phyloP scores from a whole-genome alignment of 2,113 vertebrate species.

The Tricholaema leucomelas region DNA sequence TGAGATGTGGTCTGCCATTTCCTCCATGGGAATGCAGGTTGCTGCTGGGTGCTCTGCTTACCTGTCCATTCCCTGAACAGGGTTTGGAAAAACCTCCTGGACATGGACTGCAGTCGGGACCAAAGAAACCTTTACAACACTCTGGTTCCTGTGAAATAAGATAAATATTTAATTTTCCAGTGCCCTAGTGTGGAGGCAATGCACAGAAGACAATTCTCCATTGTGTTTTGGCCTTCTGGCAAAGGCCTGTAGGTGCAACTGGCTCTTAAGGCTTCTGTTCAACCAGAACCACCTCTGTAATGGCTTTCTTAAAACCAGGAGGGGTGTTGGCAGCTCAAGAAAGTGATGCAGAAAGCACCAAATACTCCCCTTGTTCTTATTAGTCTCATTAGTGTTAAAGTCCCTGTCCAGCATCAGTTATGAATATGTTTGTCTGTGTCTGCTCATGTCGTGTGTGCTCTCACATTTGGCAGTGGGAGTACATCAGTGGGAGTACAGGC shows the following conservation, averaged over 20 bases:
- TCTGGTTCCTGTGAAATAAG: conserved; percentile 75
- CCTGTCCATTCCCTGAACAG: conserved; percentile 88
- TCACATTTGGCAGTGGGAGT: background rate
- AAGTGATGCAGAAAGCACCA: background rate
- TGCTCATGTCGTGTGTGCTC: accelerated
- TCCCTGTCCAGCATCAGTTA: background rate
- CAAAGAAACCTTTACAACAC: conserved; percentile 92
- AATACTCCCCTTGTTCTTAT: background rate
- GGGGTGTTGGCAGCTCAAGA: background rate
- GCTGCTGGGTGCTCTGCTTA: conserved; percentile 34
- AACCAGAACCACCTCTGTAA: background rate
- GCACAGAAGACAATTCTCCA: background rate
- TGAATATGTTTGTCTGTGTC: accelerated
- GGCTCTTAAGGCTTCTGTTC: background rate
- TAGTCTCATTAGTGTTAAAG: background rate
- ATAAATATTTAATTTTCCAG: background rate
- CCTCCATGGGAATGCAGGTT: accelerated
- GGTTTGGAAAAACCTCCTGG: conserved; percentile 85
- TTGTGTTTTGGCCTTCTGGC: background rate
- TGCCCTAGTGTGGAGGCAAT: background rate
- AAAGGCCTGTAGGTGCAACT: background rate
- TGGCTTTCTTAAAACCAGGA: background rate
- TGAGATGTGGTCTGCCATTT: background rate
- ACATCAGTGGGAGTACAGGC: background rate
- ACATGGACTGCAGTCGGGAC: conserved; percentile 84